These are phyloP conservation scores for Calliopum simillimum DNA, from an alignment of 2,888 invertebrate genomes.

Conservation along the genomic window DNA sequence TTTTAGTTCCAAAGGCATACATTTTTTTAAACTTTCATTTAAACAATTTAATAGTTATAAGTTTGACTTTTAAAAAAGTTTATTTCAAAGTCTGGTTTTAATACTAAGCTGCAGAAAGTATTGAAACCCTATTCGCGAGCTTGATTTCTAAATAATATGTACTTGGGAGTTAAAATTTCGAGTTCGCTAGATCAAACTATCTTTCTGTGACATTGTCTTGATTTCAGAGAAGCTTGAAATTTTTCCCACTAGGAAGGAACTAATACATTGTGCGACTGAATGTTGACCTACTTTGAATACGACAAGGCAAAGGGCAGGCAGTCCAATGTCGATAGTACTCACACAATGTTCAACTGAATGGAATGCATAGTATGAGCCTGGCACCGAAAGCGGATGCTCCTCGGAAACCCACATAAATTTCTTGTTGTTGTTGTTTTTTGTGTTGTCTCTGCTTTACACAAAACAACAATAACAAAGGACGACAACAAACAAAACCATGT, in stretches of 20 bases:
- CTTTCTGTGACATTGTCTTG: too few relatives aligned
- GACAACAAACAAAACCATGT: conserved; percentile 15
- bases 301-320: neutral
- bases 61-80: too few relatives aligned
- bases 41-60: too few relatives aligned
- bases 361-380: conserved; percentile 24
- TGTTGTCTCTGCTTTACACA: conserved; percentile 9
- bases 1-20: too few relatives aligned
- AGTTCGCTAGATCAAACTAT: too few relatives aligned
- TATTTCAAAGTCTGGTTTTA: too few relatives aligned
- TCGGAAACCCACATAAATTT: conserved; percentile 29
- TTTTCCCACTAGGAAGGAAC: neutral
- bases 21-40: too few relatives aligned
- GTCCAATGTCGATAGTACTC: neutral
- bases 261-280: neutral
- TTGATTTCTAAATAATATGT: too few relatives aligned
- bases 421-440: too few relatives aligned
- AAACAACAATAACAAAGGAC: neutral
- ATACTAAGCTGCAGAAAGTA: too few relatives aligned
- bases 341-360: conserved; percentile 23
- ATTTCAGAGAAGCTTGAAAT: neutral
- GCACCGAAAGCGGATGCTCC: conserved; percentile 27
- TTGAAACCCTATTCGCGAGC: too few relatives aligned
- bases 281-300: conserved; percentile 34
- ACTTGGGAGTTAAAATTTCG: too few relatives aligned